Evolutionary conservation across 2,113 vertebrate genomes (phyloP), one percentile per base, ranked within the genome.

Genomic region (Trichomycterus rosablanca): DNA sequence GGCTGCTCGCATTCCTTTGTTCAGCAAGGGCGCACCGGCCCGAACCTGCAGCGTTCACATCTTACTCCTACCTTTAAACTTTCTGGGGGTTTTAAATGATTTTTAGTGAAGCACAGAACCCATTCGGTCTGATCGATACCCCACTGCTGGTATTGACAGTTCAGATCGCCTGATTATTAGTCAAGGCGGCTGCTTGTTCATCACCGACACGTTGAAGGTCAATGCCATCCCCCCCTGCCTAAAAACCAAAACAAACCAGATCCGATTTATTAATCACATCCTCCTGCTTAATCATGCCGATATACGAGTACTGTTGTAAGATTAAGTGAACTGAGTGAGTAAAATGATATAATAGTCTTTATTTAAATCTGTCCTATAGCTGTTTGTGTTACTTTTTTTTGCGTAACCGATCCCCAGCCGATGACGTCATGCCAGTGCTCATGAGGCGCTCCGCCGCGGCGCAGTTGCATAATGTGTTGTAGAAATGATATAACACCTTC

Each of bases 1-100:
- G 54, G 67, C 60, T 56, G 68, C 32, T 37, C 46, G 64, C 73
- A 75, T 79, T 79, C 75, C 75, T 79, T 77, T 79, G 75, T 79
- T 77, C 71, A 37, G 59, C 16, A 12, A 44, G 55, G 62, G 59
- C 54, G 45, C 39, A 51, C 55, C 14, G 3, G 35, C 23, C 43
- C 35, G 51, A 52, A 32, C 39, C 9, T 24, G n/a, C 14, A 39
- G n/a, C 26, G 26, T 39, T 39, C 9, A 10, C 7, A 7, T 7
- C n/a, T 2, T n/a, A n/a, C 5, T n/a, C 2, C 37, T 12, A 40
- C 37, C 15, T n/a, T 3, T n/a, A 40, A 40, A 40, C 12, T n/a
- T 40, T n/a, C n/a, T n/a, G 3, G 11, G 12, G 11, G 23, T n/a
- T 49, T 19, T 14, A 11, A 0, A 1, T 28, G 9, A 40, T 18